These are phyloP conservation scores for Sprattus sprattus DNA, from an alignment of 2,113 vertebrate species.

Conservation along the genomic window DNA sequence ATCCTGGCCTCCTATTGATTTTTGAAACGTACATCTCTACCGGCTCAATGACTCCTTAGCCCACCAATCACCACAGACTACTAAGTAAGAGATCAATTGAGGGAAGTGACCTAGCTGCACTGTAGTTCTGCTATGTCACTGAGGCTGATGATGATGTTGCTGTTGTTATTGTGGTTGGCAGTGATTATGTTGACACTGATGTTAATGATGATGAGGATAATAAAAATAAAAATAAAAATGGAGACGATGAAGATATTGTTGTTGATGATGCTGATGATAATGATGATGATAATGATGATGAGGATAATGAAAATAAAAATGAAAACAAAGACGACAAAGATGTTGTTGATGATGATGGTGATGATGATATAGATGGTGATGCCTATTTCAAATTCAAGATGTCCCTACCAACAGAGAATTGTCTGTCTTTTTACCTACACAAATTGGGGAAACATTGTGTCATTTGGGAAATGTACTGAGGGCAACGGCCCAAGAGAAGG, in stretches of 20 bases:
- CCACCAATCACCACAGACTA: not conserved
- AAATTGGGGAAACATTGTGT: conserved; percentile 45
- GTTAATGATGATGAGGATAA: not conserved
- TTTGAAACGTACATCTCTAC: not conserved
- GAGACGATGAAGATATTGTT: not conserved
- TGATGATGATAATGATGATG: not conserved
- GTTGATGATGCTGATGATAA: not conserved
- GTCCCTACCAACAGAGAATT: conserved; percentile 30
- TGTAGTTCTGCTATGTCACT: not conserved
- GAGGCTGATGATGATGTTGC: not conserved
- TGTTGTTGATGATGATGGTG: not conserved
- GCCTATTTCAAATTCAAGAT: not conserved
- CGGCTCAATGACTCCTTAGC: not conserved
- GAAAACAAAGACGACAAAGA: not conserved
- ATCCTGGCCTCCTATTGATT: not conserved
- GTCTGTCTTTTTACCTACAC: conserved; percentile 32
- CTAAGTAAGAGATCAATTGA: not conserved
- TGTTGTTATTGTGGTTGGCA: not conserved
- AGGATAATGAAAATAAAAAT: not conserved
- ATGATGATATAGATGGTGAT: not conserved
- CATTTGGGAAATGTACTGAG: conserved; percentile 39
- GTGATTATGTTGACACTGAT: not conserved
- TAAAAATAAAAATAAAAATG: too few species aligned
- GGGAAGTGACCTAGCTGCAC: not conserved
- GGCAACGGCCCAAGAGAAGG: conserved; percentile 28